phyloP scores from a whole-genome alignment of 2,797 vertebrate genomes.

The Chromobotia macracanthus region DNA sequence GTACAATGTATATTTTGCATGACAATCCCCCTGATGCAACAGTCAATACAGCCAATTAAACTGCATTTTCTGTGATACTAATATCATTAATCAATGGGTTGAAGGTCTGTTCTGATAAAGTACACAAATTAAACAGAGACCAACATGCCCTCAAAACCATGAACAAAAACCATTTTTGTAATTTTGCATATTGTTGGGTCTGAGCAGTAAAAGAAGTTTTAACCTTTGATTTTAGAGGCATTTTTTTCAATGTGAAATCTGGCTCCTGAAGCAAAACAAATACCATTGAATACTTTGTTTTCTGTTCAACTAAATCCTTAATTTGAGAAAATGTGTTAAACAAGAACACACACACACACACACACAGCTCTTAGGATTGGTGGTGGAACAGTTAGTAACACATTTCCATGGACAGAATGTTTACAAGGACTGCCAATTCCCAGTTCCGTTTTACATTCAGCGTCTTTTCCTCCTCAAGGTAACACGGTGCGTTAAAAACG shows the following conservation, averaged over 20 bases:
- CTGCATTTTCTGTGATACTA: too few species aligned
- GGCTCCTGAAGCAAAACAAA: too few species aligned
- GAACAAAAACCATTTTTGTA: too few species aligned
- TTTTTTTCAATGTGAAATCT: too few species aligned
- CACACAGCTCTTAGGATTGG: conserved; percentile 19
- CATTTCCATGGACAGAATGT: conserved; percentile 48
- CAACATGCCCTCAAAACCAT: too few species aligned
- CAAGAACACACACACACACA: background rate
- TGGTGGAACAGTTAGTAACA: conserved; percentile 53
- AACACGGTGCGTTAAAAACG: conserved; percentile 55
- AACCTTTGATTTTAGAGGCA: too few species aligned
- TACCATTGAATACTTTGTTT: background rate
- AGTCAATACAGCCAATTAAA: background rate
- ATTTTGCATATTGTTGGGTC: too few species aligned
- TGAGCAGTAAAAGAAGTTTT: too few species aligned
- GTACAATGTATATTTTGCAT: background rate
- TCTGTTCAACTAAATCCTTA: background rate
- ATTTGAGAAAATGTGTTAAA: background rate
- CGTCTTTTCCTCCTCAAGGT: conserved; percentile 51
- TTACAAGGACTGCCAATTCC: conserved; percentile 54
- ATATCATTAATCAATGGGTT: too few species aligned
- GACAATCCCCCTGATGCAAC: background rate
- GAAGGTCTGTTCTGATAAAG: too few species aligned
- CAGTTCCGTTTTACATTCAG: conserved; percentile 29
- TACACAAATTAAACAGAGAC: too few species aligned